Percentiles rank a stretch among this genome's conserved stretches.
These are phyloP conservation scores for Mamestra brassicae DNA, from an alignment of 2,888 invertebrate species.

Conservation along the genomic window DNA sequence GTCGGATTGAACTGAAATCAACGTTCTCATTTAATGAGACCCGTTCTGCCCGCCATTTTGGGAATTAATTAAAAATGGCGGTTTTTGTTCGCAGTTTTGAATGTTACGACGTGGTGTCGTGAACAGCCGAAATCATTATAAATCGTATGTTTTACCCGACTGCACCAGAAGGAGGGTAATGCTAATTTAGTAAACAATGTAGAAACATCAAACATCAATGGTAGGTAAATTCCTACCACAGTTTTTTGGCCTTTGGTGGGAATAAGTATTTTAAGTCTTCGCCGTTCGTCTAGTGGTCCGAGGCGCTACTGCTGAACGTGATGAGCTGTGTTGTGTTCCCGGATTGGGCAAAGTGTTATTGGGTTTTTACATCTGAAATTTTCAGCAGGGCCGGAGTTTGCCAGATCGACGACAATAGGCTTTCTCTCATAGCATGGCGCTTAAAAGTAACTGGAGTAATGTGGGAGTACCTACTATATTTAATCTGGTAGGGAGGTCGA, in stretches of 20 bases:
- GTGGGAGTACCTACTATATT: neutral
- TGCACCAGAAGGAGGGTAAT: too few relatives aligned
- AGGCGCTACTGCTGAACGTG: neutral
- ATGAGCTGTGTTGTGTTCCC: neutral
- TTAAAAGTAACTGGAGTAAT: neutral
- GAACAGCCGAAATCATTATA: neutral
- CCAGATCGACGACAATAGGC: neutral
- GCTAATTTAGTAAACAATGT: neutral
- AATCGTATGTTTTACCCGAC: neutral
- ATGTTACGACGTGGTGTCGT: neutral
- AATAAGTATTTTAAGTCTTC: neutral
- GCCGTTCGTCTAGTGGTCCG: neutral
- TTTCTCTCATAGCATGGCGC: neutral
- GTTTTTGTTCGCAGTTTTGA: constrained; percentile 58
- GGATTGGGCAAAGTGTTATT: neutral
- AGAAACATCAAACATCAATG: neutral
- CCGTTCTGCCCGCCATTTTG: constrained; percentile 64
- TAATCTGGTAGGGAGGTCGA: too few relatives aligned
- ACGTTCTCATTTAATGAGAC: constrained; percentile 70
- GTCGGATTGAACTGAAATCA: constrained; percentile 68
- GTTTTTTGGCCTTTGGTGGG: too few relatives aligned
- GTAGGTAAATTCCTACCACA: too few relatives aligned
- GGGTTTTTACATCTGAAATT: neutral
- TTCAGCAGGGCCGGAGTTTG: neutral
- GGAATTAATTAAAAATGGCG: constrained; percentile 74